Evolutionary conservation across 1,140 invertebrate genomes (phyloP).

Genomic region (Halesus radiatus): DNA sequence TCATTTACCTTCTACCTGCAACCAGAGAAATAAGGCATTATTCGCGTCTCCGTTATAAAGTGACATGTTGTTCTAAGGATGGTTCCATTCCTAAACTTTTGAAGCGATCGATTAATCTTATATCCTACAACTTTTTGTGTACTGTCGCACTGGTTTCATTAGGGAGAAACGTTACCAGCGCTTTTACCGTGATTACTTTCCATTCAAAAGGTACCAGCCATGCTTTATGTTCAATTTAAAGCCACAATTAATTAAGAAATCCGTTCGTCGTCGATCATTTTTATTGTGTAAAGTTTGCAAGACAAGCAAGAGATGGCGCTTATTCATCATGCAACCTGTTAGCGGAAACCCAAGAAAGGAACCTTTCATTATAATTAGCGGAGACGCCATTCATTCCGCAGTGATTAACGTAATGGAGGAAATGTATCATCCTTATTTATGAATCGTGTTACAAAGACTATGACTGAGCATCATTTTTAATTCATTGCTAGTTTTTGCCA

Average conservation of each 20-base stretch:
- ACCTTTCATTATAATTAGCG: conserved; percentile 49
- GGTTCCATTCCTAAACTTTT: no score
- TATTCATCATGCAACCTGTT: conserved; percentile 56
- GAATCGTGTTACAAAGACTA: background rate
- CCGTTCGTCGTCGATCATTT: conserved; percentile 53
- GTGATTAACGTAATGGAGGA: conserved; percentile 32
- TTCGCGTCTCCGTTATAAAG: no score
- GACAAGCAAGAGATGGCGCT: conserved; percentile 50
- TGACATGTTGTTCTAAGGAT: no score
- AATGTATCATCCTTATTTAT: conserved; percentile 21
- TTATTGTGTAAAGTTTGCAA: conserved; percentile 53
- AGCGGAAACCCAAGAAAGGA: conserved; percentile 39
- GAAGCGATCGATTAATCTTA: background rate
- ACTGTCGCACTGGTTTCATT: background rate
- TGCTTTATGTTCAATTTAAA: conserved; percentile 17
- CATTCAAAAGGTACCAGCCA: background rate
- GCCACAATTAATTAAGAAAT: conserved; percentile 51
- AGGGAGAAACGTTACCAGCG: conserved; percentile 6
- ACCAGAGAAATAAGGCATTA: no score
- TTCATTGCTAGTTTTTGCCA: background rate
- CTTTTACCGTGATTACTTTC: conserved; percentile 42
- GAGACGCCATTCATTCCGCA: conserved; percentile 30
- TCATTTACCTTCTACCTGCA: no score
- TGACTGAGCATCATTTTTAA: conserved; percentile 17
- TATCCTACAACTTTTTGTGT: background rate